Evolutionary conservation across 2,888 invertebrate species (phyloP).

Genomic region (Xylota segnis): DNA sequence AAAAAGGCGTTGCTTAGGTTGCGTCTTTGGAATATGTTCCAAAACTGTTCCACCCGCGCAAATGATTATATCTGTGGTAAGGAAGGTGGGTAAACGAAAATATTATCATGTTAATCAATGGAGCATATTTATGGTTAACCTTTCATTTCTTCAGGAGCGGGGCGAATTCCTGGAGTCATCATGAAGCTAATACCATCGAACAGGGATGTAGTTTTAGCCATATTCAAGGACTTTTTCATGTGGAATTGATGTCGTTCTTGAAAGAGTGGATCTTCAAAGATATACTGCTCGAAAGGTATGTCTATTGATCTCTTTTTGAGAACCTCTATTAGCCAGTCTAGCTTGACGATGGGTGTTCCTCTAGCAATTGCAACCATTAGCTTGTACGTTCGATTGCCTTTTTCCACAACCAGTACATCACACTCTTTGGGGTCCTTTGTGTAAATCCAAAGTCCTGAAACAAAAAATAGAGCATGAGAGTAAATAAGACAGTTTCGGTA

Average conservation of each 20-base stretch:
- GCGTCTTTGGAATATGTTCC: slow-evolving; percentile 43
- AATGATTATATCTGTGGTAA: slow-evolving; percentile 78
- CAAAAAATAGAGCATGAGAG: background rate
- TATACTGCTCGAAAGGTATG: slow-evolving; percentile 75
- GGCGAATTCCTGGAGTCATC: slow-evolving; percentile 78
- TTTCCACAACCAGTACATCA: slow-evolving; percentile 86
- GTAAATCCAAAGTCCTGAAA: slow-evolving; percentile 84
- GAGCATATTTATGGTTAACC: no score
- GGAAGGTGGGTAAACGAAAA: slow-evolving; percentile 12
- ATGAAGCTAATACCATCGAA: slow-evolving; percentile 78
- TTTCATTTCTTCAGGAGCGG: slow-evolving; percentile 78
- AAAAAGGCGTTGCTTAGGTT: slow-evolving; percentile 73
- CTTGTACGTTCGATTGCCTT: slow-evolving; percentile 86
- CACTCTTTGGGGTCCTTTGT: slow-evolving; percentile 85
- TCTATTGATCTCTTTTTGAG: slow-evolving; percentile 48
- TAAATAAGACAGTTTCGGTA: background rate
- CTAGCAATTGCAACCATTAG: slow-evolving; percentile 87
- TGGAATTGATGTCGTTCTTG: slow-evolving; percentile 79
- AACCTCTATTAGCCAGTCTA: slow-evolving; percentile 78
- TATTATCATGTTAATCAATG: background rate
- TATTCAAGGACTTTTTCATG: slow-evolving; percentile 77
- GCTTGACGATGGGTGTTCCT: slow-evolving; percentile 86
- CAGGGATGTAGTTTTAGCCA: slow-evolving; percentile 76
- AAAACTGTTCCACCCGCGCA: slow-evolving; percentile 78
- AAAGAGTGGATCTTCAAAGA: slow-evolving; percentile 72